Percentiles rank a stretch among this genome's conserved stretches.
phyloP scores from a whole-genome alignment of 2,888 invertebrate genomes.

The Argyresthia goedartella region DNA sequence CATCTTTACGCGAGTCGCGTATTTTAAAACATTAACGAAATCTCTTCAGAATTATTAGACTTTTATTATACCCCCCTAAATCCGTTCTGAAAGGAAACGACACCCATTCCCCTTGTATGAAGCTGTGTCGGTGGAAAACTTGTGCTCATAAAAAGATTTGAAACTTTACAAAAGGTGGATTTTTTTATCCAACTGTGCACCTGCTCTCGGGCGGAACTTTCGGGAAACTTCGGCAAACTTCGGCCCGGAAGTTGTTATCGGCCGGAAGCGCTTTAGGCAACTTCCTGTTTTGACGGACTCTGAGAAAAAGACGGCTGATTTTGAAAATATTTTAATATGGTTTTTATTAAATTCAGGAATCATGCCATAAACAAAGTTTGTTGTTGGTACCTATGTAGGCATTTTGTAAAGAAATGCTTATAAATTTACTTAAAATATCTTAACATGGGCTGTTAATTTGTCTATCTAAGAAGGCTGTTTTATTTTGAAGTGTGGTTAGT shows the following conservation, averaged over 20 bases:
- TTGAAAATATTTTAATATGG: background rate
- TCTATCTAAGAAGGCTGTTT: no score
- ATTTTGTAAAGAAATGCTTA: no score
- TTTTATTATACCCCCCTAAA: background rate
- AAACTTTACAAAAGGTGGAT: constrained; percentile 45
- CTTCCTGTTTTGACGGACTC: constrained; percentile 64
- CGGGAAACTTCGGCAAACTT: constrained; percentile 32
- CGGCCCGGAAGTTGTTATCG: constrained; percentile 66
- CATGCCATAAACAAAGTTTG: no score
- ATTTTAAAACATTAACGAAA: no score
- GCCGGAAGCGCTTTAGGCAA: constrained; percentile 68
- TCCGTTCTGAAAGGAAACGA: background rate
- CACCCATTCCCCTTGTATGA: constrained; percentile 17
- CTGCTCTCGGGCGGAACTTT: constrained; percentile 29
- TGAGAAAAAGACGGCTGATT: constrained; percentile 32
- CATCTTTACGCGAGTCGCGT: no score
- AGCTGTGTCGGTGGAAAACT: constrained; percentile 30
- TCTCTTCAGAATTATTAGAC: background rate
- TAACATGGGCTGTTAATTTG: no score
- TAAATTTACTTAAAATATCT: no score
- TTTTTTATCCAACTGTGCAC: constrained; percentile 63
- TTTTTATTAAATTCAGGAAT: no score
- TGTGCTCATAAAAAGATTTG: constrained; percentile 32
- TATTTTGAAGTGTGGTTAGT: no score
- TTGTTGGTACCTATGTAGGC: no score